Base-by-base conservation (phyloP, 2,113 vertebrate species). In the Nycticorax nycticorax region DNA sequence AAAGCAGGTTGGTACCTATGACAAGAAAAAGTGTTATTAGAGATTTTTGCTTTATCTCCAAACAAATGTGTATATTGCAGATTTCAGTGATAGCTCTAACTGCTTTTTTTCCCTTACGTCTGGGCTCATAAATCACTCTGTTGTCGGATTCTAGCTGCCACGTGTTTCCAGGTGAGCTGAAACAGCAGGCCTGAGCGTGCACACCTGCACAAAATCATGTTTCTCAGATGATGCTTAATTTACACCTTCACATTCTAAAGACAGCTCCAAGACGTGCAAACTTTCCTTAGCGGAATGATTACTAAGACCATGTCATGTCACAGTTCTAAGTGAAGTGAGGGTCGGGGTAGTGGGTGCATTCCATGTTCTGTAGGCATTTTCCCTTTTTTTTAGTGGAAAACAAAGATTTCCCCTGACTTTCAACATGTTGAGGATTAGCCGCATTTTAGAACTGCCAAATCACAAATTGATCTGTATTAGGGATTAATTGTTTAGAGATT, bases 311-410 rank as follows among this genome's bases (percentile, higher is more conserved):
- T 28, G 12, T 41, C 55, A 71, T 28, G 12, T 41, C 55, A 71
- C 50, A 52, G 47, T 85, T 91, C n/a, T 28, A 30, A 82, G 53
- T 71, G 81, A 85, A 66, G 10, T 52, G 20, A 53, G 37, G 11
- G 6, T 48, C 0, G 0, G 43, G 10, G 21, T 33, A 27, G 16
- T n/a, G 22, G 35, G 8, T 10, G 3, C 23, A 23, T 75, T 89
- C 76, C 20, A 7, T 56, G 23, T 76, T 79, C 57, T 80, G 9
- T 20, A 55, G 43, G 16, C 10, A 41, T 66, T 89, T 85, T 85
- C 55, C 14, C 14, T 43, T 43, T 47, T 77, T 85, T 89, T 87
- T 56, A 83, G 23, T 39, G 30, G 26, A 85, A 94, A 87, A 52
- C 17, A 60, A 76, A 80, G 41, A 57, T 69, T 72, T 55, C 57